Evolutionary conservation across 2,797 vertebrate genomes (phyloP), one percentile per base, ranked within the genome.

Genomic region (Sarcoramphus papa): DNA sequence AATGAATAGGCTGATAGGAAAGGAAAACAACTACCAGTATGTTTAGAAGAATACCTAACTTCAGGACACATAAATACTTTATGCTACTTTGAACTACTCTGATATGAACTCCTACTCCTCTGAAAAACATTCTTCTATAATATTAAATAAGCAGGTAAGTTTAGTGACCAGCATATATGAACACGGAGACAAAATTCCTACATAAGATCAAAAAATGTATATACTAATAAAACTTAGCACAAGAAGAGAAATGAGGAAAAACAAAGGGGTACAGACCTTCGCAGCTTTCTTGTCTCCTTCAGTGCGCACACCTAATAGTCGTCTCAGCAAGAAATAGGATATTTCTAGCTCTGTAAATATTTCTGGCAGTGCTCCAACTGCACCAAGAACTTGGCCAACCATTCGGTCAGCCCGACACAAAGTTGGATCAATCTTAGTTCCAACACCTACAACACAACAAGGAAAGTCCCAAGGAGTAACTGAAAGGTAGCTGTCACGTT

Each of bases 241-340:
- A 92, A 33, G 22, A 37, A 63, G 15, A 18, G 4, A 54, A 64
- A 77, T 40, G 3, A 31, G 21, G 23, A 60, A 31, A 60, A 70
- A 37, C 16, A 35, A 45, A 30, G 6, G 14, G 37, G 48, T 51
- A 92, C 97, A 97, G 84, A 99, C 99, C 98, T 99, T 99, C 31
- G 99, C 99, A 43, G 99, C 99, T 97, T 99, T 99, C 97, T 99
- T 99, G 98, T 99, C 99, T 41, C 99, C 99, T 96, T 99, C 99
- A 20, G 99, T 99, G 94, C 99, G 99, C 73, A 99, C 99, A 68
- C 99, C 99, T 62, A 99, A 95, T 89, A 99, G 98, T 91, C 99
- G 98, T 90, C 99, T 98, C 62, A 99, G 98, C 94, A 99, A 97
- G 97, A 99, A 99, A 95, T 99, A 99, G 70, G 99, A 99, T 94